Conservation (phyloP, 2,113 vertebrate species). For the Oceanodroma tethys region DNA sequence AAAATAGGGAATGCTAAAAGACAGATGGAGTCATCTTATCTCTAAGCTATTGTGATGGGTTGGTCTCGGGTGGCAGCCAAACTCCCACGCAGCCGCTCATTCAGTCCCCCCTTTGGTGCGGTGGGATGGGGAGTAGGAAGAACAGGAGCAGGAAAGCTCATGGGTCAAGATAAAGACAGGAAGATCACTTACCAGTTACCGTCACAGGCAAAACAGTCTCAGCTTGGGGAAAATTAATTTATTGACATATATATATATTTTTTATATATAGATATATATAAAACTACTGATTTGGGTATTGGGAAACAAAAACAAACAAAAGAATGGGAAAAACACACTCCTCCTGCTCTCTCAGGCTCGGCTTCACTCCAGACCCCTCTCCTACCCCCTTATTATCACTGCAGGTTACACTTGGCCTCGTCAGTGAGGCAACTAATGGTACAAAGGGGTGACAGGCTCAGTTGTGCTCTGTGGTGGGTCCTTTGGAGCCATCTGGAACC, state of each 20-base stretch:
- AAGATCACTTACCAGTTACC: neutral
- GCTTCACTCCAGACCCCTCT: neutral
- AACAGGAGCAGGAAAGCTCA: neutral
- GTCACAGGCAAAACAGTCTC: neutral
- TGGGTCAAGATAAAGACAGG: neutral
- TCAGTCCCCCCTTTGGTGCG: neutral
- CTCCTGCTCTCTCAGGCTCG: neutral
- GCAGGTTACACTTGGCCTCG: rapidly evolving
- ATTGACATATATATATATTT: neutral
- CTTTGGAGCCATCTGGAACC: neutral
- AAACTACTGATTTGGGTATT: neutral
- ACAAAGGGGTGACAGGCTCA: neutral
- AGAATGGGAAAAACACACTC: neutral
- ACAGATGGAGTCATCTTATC: neutral
- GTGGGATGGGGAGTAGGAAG: neutral
- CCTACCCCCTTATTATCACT: neutral
- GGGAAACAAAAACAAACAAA: neutral
- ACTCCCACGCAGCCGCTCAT: neutral
- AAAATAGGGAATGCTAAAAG: neutral
- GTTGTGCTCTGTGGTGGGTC: rapidly evolving
- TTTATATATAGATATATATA: too few relatives aligned
- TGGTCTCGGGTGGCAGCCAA: neutral
- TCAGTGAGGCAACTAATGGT: neutral
- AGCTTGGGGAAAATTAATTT: neutral
- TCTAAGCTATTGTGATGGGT: neutral